These are phyloP conservation scores for Todus mexicanus DNA, from an alignment of 2,797 vertebrate species.

Conservation along the genomic window DNA sequence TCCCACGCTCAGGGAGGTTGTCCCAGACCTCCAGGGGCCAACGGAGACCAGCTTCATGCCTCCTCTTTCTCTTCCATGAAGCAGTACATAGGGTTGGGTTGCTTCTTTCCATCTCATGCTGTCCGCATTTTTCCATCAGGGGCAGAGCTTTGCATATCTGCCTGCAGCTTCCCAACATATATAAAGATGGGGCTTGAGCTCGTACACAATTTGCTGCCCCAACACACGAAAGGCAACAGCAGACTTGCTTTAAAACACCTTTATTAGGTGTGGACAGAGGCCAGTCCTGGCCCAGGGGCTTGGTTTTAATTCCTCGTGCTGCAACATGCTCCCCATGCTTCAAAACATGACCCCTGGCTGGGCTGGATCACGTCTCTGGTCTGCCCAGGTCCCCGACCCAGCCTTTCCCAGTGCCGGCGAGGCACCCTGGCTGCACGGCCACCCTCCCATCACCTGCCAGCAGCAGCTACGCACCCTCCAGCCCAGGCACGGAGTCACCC, in stretches of 20 bases:
- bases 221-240: not conserved
- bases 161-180: accelerated
- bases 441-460: not conserved
- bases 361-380: not conserved
- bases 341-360: not conserved
- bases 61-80: not conserved
- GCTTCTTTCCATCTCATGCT: not conserved
- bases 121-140: not conserved
- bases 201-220: accelerated
- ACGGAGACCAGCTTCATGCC: accelerated
- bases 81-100: not conserved
- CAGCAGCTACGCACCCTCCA: not conserved
- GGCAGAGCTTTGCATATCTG: accelerated
- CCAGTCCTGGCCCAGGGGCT: not conserved
- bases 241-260: not conserved
- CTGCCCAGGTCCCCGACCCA: not conserved
- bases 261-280: not conserved
- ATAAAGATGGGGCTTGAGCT: not conserved
- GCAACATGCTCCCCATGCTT: not conserved
- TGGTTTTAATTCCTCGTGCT: not conserved
- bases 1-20: not conserved
- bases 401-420: accelerated
- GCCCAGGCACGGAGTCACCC: not conserved
- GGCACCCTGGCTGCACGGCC: not conserved
- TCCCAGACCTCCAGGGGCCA: not conserved